A percentile compares a stretch with the other conserved stretches of the same genome.
These are phyloP conservation scores for Artibeus jamaicensis DNA, from an alignment of 2,797 vertebrate species.

Conservation along the genomic window DNA sequence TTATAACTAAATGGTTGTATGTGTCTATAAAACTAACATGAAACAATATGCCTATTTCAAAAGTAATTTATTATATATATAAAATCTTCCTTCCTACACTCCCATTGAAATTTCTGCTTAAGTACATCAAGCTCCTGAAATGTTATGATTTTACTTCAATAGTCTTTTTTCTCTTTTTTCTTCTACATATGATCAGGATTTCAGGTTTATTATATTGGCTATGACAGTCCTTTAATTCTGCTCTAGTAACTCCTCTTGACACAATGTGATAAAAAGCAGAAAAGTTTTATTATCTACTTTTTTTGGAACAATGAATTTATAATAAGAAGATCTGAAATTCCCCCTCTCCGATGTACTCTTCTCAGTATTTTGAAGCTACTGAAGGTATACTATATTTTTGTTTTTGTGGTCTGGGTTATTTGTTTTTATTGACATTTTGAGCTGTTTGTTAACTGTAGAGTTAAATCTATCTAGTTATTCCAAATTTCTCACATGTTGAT, in stretches of 20 bases:
- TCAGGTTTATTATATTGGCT: background rate
- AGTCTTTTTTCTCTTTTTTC: background rate
- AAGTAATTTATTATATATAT: background rate
- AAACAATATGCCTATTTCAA: background rate
- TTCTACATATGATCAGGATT: background rate
- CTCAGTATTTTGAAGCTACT: background rate
- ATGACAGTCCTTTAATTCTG: background rate
- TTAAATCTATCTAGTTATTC: background rate
- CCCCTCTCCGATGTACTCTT: background rate
- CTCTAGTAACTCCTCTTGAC: constrained; percentile 14
- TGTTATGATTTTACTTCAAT: background rate
- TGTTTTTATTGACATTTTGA: background rate
- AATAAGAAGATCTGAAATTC: background rate
- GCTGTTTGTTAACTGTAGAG: background rate
- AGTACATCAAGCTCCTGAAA: background rate
- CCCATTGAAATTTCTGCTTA: background rate
- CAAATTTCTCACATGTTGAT: background rate
- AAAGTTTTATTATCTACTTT: background rate
- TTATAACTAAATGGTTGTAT: background rate
- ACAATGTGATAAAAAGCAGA: background rate
- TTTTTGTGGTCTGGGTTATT: background rate
- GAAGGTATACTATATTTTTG: background rate
- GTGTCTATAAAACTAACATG: background rate
- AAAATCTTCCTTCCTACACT: background rate
- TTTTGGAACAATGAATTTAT: background rate